Evolutionary conservation across 2,888 invertebrate species (phyloP).

Genomic region (Ichneumon xanthorius): DNA sequence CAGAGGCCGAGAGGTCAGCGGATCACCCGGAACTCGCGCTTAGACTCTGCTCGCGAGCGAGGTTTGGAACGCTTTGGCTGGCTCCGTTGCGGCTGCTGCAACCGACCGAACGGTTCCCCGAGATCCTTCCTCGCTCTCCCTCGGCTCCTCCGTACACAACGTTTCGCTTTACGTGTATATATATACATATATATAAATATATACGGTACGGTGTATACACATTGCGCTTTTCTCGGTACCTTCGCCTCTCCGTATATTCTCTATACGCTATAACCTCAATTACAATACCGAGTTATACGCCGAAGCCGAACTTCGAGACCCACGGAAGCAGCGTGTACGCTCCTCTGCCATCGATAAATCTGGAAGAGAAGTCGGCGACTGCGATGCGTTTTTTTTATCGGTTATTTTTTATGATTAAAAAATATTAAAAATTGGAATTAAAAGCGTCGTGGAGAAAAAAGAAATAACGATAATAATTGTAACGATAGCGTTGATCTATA

Average conservation of each 20-base stretch:
- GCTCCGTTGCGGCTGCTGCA: constrained; percentile 54
- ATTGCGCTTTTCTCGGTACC: constrained; percentile 42
- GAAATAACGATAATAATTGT: neutral
- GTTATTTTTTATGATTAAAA: too few species aligned
- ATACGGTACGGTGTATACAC: constrained; percentile 34
- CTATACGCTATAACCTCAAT: constrained; percentile 60
- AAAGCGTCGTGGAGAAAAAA: neutral
- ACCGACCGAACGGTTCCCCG: constrained; percentile 46
- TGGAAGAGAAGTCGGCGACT: neutral
- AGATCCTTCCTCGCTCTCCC: constrained; percentile 63
- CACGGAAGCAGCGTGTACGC: constrained; percentile 3
- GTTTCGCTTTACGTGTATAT: constrained; percentile 36
- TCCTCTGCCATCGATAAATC: neutral
- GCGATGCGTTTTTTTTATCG: neutral
- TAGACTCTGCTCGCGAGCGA: constrained; percentile 70
- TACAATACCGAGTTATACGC: constrained; percentile 62
- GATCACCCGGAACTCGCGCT: constrained; percentile 85
- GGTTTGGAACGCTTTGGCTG: constrained; percentile 66
- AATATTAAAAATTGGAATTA: neutral
- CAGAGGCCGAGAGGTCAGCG: constrained; percentile 85
- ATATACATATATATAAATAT: neutral
- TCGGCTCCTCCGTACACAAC: constrained; percentile 65
- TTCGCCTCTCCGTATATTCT: constrained; percentile 11
- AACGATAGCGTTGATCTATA: neutral
- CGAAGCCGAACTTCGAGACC: constrained; percentile 35